Base-by-base conservation (phyloP, 1,140 invertebrate genomes). In the Ooceraea biroi region DNA sequence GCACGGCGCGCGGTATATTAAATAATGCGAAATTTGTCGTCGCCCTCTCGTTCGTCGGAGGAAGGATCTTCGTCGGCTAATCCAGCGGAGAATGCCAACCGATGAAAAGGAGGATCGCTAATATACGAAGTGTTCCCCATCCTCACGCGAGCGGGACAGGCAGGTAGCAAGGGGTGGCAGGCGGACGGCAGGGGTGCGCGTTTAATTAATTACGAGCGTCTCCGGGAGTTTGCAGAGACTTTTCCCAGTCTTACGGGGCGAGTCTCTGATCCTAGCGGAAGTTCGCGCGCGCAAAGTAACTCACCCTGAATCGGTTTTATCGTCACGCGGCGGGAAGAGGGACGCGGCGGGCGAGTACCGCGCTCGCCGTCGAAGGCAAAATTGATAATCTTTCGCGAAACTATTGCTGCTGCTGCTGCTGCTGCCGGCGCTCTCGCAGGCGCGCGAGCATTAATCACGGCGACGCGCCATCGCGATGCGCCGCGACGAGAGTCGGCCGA, bases 201-300 rank as follows among this genome's bases (percentile, higher is more conserved):
- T 74, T 85, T 74, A 71, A 84, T 85, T 85, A 85, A 85, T 82
- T 82, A 71, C 57, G 68, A 19, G 69, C 69, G 46, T 82, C 78
- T 74, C 46, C 36, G 36, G 25, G 69, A 82, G 69, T 82, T 82
- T 82, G 78, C 78, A 44, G 36, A 30, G 41, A 69, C 84, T 69
- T 85, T 80, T 72, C 57, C 50, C 11, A 57, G 65, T 60, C 68
- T 58, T 66, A 52, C 58, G 27, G n/a, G n/a, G n/a, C n/a, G n/a
- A n/a, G 48, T 50, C 66, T 22, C 14, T 48, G 63, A 52, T 52
- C 57, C n/a, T 36, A 30, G 22, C 46, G 22, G n/a, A 22, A 57
- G 65, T 66, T 44, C 12, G 65, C 25, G 60, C 60, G 44, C 57
- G n/a, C 44, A 19, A 61, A 77, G 60, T 77, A 69, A 57, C 50